Conservation (phyloP, 2,888 invertebrate genomes). For the Hylaea fasciaria region DNA sequence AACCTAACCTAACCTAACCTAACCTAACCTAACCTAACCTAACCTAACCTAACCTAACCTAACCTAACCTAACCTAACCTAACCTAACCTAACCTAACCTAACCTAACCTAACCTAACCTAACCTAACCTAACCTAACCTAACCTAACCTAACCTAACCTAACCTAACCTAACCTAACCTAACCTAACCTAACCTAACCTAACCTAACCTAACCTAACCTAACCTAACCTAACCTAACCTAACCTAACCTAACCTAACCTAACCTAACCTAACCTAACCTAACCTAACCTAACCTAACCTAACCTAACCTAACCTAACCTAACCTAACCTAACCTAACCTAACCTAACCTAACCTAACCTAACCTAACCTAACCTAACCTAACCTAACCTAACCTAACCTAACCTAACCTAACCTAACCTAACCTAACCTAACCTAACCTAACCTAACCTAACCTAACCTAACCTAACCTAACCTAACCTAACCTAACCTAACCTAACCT, state of each 20-base stretch:
- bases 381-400: constrained; percentile 34
- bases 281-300: constrained; percentile 1
- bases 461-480: constrained; percentile 35
- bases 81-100: constrained; percentile 1
- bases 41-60: constrained; percentile 1
- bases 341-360: constrained; percentile 1
- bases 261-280: constrained; percentile 1
- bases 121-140: constrained; percentile 1
- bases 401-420: constrained; percentile 35
- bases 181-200: constrained; percentile 1
- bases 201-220: constrained; percentile 1
- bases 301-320: constrained; percentile 1
- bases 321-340: constrained; percentile 1
- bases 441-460: constrained; percentile 35
- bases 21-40: constrained; percentile 1
- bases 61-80: constrained; percentile 1
- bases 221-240: constrained; percentile 1
- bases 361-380: constrained; percentile 10
- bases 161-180: constrained; percentile 1
- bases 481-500: constrained; percentile 35
- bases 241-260: constrained; percentile 1
- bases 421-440: constrained; percentile 37
- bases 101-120: constrained; percentile 1
- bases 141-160: constrained; percentile 1
- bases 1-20: constrained; percentile 1